A percentile compares a stretch with the other conserved stretches of the same genome.
phyloP scores from a whole-genome alignment of 2,888 invertebrate genomes.

The Drosophila affinis region DNA sequence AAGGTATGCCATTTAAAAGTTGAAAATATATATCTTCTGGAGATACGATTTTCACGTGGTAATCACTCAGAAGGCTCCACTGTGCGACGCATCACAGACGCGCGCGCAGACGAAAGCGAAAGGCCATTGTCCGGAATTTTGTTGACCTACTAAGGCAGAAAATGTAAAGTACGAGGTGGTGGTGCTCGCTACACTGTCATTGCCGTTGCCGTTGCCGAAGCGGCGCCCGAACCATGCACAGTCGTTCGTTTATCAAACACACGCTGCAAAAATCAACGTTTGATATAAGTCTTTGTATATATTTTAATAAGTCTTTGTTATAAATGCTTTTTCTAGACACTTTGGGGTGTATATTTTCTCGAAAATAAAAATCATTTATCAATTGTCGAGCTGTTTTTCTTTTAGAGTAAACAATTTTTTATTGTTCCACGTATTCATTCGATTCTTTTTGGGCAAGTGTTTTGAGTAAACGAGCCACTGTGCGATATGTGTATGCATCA shows the following conservation, averaged over 20 bases:
- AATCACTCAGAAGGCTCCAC: background rate
- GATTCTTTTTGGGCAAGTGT: background rate
- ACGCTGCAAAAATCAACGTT: constrained; percentile 1
- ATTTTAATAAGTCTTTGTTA: background rate
- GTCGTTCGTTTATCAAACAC: background rate
- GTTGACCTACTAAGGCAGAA: constrained; percentile 84
- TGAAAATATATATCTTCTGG: too few relatives aligned
- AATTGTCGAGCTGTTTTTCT: too few relatives aligned
- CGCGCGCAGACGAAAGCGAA: constrained; percentile 81
- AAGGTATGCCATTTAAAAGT: too few relatives aligned
- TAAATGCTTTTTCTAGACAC: background rate
- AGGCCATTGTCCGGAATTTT: constrained; percentile 85
- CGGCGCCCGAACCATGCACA: constrained; percentile 36
- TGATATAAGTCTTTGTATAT: background rate
- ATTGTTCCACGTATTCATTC: too few relatives aligned
- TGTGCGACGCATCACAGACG: constrained; percentile 49
- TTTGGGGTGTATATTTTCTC: too few relatives aligned
- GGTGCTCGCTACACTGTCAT: constrained; percentile 82
- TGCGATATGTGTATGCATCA: background rate
- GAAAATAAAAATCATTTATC: too few relatives aligned
- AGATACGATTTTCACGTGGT: background rate
- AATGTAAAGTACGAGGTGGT: constrained; percentile 70
- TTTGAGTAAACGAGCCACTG: background rate
- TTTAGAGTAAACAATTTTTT: too few relatives aligned
- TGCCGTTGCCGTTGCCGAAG: constrained; percentile 83